Evolutionary conservation across 2,113 vertebrate species (phyloP).

Genomic region (Peromyscus maniculatus): DNA sequence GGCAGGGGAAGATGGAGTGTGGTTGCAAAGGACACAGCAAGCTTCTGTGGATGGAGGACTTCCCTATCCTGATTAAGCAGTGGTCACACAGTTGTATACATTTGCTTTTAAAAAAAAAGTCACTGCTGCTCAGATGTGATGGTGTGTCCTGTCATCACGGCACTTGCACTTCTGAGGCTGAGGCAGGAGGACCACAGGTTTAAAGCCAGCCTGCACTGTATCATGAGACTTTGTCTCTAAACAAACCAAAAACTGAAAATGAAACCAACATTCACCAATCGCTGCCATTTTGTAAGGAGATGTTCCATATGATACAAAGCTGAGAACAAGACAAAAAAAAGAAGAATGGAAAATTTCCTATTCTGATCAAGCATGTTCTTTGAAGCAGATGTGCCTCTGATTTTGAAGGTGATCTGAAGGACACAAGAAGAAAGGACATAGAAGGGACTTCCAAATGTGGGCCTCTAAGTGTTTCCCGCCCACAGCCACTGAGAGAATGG

Average conservation of each 20-base stretch:
- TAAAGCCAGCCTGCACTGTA: background rate
- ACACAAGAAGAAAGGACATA: accelerated
- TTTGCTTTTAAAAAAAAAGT: background rate
- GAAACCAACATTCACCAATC: background rate
- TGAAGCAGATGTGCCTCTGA: background rate
- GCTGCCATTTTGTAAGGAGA: background rate
- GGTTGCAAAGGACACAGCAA: background rate
- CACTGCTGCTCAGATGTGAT: background rate
- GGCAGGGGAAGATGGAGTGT: accelerated
- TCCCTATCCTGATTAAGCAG: background rate
- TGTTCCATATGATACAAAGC: background rate
- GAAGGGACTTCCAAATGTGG: accelerated
- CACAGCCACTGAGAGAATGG: accelerated
- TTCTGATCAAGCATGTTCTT: background rate
- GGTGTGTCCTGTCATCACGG: background rate
- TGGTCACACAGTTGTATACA: background rate
- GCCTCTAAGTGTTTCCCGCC: background rate
- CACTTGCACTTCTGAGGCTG: background rate
- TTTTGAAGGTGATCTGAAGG: background rate
- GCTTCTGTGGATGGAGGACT: background rate
- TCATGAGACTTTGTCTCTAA: background rate
- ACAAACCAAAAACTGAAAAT: background rate
- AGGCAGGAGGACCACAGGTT: background rate
- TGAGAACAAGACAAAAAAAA: background rate
- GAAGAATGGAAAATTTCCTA: accelerated